phyloP scores from a whole-genome alignment of 92 coral and sea anemone genomes.

The Phymanthus crucifer region DNA sequence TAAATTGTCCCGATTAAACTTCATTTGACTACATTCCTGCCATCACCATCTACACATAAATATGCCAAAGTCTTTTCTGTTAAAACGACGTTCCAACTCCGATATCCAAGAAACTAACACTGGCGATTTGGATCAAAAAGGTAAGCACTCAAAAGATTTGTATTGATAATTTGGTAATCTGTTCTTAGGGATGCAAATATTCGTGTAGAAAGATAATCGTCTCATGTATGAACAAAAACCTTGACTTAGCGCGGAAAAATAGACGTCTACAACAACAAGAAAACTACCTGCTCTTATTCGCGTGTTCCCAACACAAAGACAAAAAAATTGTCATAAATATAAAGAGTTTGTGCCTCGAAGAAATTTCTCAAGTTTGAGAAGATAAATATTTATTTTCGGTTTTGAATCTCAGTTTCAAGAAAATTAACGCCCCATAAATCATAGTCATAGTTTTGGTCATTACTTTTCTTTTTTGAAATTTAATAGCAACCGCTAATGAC shows the following conservation, averaged over 20 bases:
- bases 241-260: not conserved
- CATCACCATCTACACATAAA: slow-evolving; percentile 13
- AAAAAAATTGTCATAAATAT: slow-evolving; percentile 23
- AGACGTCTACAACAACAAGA: slow-evolving; percentile 18
- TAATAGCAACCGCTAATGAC: slow-evolving; percentile 31
- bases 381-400: not conserved
- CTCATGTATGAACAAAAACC: not conserved
- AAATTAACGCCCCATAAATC: slow-evolving; percentile 11
- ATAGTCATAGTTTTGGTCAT: not conserved
- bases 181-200: not conserved
- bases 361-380: not conserved
- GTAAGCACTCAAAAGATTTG: not conserved
- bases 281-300: slow-evolving; percentile 33
- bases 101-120: not conserved
- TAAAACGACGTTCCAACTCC: slow-evolving; percentile 47
- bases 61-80: slow-evolving; percentile 73
- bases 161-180: not conserved
- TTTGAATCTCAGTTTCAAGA: not conserved
- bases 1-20: not conserved
- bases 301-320: slow-evolving; percentile 37
- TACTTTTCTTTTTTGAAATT: slow-evolving; percentile 21
- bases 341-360: not conserved
- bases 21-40: not conserved
- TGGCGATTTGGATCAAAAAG: slow-evolving; percentile 15
- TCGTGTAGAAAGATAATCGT: not conserved